A percentile compares a stretch with the other conserved stretches of the same genome.
Evolutionary conservation across 1,140 invertebrate species (phyloP).

Genomic region (Scaptodrosophila lebanonensis): DNA sequence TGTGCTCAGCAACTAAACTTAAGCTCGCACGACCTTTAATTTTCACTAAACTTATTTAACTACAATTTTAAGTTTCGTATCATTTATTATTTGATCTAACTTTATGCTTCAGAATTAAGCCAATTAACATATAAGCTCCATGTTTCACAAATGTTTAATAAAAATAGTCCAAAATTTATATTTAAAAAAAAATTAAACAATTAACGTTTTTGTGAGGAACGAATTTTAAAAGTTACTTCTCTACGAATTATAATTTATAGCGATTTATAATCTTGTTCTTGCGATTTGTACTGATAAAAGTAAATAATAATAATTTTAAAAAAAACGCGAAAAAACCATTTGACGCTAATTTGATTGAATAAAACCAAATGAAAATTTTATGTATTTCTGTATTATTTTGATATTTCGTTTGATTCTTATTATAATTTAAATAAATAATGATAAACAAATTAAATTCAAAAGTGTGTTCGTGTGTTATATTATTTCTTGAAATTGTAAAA

Average conservation of each 20-base stretch:
- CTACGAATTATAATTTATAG: background rate
- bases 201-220: too few species aligned
- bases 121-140: slow-evolving; percentile 65
- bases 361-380: slow-evolving; percentile 8
- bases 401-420: too few species aligned
- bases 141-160: slow-evolving; percentile 47
- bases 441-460: too few species aligned
- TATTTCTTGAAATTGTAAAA: slow-evolving; percentile 6
- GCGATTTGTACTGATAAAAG: slow-evolving; percentile 65
- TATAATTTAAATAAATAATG: too few species aligned
- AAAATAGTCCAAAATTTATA: slow-evolving; percentile 33
- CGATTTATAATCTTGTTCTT: slow-evolving; percentile 50
- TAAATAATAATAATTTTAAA: slow-evolving; percentile 29
- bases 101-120: slow-evolving; percentile 65
- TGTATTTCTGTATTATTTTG: too few species aligned
- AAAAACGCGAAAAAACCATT: slow-evolving; percentile 38
- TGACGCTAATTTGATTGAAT: slow-evolving; percentile 65
- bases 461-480: too few species aligned
- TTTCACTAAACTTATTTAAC: slow-evolving; percentile 33
- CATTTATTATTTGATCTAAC: slow-evolving; percentile 49
- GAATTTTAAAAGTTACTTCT: too few species aligned
- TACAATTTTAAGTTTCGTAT: slow-evolving; percentile 32
- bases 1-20: too few species aligned
- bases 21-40: background rate
- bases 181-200: too few species aligned